A percentile compares a stretch with the other conserved stretches of the same genome.
phyloP scores from a whole-genome alignment of 2,797 vertebrate genomes.

The Pangasius mekongensis region DNA sequence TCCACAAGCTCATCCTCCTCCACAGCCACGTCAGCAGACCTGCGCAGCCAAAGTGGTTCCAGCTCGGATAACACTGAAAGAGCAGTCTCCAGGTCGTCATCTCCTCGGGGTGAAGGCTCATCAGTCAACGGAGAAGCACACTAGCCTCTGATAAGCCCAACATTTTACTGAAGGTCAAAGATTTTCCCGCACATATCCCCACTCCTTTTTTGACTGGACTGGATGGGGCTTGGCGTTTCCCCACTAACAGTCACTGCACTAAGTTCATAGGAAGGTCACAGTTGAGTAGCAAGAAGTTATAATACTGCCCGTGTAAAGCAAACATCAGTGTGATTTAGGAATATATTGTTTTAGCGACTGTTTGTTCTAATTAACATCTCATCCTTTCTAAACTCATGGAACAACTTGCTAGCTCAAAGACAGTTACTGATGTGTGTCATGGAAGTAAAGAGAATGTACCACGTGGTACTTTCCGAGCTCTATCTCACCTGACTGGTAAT shows the following conservation, averaged over 20 bases:
- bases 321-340: slow-evolving; percentile 4
- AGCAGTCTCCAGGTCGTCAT: slow-evolving; percentile 92
- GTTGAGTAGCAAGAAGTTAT: slow-evolving; percentile 4
- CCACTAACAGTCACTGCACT: slow-evolving; percentile 43
- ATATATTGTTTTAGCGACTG: background rate
- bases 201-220: slow-evolving; percentile 31
- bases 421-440: slow-evolving; percentile 21
- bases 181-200: slow-evolving; percentile 21
- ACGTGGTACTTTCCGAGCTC: background rate
- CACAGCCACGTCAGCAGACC: slow-evolving; percentile 86
- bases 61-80: slow-evolving; percentile 96
- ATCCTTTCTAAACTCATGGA: slow-evolving; percentile 11
- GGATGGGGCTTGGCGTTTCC: slow-evolving; percentile 36
- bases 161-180: slow-evolving; percentile 25
- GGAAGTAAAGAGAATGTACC: slow-evolving; percentile 24
- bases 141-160: slow-evolving; percentile 64
- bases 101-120: slow-evolving; percentile 90
- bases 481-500: background rate
- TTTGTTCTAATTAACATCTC: background rate
- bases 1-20: slow-evolving; percentile 62
- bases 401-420: slow-evolving; percentile 5
- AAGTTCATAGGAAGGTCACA: slow-evolving; percentile 34
- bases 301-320: slow-evolving; percentile 16
- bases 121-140: slow-evolving; percentile 95
- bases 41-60: slow-evolving; percentile 96